Conservation (phyloP, 1,140 invertebrate species). For the Bombus cullumanus region DNA sequence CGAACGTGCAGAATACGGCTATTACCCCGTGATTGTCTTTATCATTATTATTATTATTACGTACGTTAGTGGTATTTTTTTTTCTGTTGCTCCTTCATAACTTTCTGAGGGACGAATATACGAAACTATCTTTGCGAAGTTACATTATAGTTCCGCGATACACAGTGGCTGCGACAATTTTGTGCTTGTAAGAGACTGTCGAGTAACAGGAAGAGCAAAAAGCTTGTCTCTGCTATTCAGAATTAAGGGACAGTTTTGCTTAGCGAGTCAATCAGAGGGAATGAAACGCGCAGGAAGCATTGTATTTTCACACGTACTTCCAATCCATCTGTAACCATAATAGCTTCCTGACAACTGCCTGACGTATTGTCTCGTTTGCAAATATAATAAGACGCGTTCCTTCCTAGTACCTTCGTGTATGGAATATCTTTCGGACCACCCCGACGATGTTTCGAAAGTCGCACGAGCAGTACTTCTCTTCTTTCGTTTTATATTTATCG, state of each 20-base stretch:
- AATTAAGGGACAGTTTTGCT: not conserved
- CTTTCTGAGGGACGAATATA: too few species aligned
- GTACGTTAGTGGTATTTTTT: not conserved
- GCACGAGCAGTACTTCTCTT: not conserved
- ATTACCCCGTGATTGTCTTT: constrained; percentile 14
- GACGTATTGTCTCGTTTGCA: constrained; percentile 22
- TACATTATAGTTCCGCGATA: not conserved
- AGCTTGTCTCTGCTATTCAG: too few species aligned
- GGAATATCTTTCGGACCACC: constrained; percentile 36
- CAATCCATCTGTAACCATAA: not conserved
- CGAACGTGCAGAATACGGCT: not conserved
- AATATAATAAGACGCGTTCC: constrained; percentile 16
- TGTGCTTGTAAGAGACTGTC: not conserved
- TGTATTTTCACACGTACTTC: not conserved
- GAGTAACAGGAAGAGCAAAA: not conserved
- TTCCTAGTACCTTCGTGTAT: constrained; percentile 11
- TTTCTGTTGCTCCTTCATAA: not conserved
- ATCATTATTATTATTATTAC: constrained; percentile 12
- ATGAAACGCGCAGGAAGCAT: not conserved
- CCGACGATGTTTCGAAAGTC: not conserved
- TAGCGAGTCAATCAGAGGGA: too few species aligned
- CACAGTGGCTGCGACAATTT: not conserved
- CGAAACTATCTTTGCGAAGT: not conserved
- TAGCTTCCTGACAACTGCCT: constrained; percentile 8
- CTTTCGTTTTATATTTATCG: not conserved